A percentile compares a stretch with the other conserved stretches of the same genome.
phyloP scores from a whole-genome alignment of 2,113 vertebrate genomes.

The Oncorhynchus clarkii region DNA sequence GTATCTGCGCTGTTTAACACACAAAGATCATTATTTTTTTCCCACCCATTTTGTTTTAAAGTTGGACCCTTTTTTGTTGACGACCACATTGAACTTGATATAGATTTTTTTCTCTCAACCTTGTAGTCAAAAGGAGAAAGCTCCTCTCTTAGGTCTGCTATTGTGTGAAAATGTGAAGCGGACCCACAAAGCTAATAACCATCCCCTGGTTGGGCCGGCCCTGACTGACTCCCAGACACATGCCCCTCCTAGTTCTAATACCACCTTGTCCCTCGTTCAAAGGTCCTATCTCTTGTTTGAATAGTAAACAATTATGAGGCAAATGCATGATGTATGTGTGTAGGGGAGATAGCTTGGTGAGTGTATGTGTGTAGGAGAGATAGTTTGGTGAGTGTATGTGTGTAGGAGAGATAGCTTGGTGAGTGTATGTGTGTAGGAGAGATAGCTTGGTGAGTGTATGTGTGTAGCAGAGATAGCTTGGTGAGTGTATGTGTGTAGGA shows the following conservation, averaged over 20 bases:
- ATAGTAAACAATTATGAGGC: constrained; percentile 10
- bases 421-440: too few species aligned
- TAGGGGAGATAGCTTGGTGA: constrained; percentile 8
- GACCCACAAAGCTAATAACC: constrained; percentile 44
- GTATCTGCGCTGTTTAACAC: constrained; percentile 66
- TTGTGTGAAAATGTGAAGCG: constrained; percentile 13
- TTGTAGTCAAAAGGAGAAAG: constrained; percentile 23
- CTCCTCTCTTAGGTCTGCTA: neutral
- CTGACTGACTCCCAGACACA: neutral
- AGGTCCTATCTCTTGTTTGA: constrained; percentile 19
- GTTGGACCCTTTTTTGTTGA: constrained; percentile 48
- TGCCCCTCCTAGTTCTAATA: neutral
- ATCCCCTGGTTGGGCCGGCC: constrained; percentile 22
- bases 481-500: too few species aligned
- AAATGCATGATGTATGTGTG: constrained; percentile 11
- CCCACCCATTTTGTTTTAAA: constrained; percentile 51
- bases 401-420: too few species aligned
- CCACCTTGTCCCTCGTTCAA: neutral
- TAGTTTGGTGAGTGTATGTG: too few species aligned
- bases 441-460: too few species aligned
- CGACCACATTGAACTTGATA: constrained; percentile 55
- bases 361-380: too few species aligned
- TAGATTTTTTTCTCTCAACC: constrained; percentile 33
- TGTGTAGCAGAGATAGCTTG: too few species aligned
- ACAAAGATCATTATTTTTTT: constrained; percentile 52